A percentile compares a stretch with the other conserved stretches of the same genome.
Evolutionary conservation across 2,797 vertebrate genomes (phyloP).

Genomic region (Vultur gryphus): DNA sequence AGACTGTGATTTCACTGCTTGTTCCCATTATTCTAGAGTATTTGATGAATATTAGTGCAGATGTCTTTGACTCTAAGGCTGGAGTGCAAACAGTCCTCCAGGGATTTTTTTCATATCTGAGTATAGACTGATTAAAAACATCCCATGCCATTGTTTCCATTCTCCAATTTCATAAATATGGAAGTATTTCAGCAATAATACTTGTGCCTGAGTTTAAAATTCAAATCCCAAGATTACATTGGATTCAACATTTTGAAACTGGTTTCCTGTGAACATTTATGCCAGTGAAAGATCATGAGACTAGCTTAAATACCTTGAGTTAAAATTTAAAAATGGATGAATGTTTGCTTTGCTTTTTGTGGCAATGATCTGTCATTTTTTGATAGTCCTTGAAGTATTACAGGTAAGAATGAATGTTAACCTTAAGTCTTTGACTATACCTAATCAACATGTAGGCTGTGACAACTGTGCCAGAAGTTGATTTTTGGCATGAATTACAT

Average conservation of each 20-base stretch:
- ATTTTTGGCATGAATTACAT: background rate
- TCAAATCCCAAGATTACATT: background rate
- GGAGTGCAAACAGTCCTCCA: background rate
- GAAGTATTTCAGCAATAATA: background rate
- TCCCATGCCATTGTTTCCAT: background rate
- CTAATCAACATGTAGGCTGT: background rate
- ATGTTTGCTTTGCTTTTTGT: background rate
- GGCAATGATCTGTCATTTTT: background rate
- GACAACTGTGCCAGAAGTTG: background rate
- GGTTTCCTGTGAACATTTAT: background rate
- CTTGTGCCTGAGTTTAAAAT: background rate
- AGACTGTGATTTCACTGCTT: constrained; percentile 21
- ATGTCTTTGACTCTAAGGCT: constrained; percentile 3
- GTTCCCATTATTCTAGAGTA: background rate
- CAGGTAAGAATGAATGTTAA: background rate
- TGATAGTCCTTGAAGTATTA: background rate
- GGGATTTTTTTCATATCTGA: background rate
- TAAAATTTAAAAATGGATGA: background rate
- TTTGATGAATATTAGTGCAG: constrained; percentile 7
- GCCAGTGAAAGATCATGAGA: background rate
- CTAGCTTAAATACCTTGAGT: background rate
- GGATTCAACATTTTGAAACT: background rate
- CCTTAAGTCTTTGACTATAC: background rate
- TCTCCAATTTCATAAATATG: background rate
- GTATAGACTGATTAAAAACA: background rate